These are phyloP conservation scores for Mus minutoides DNA, from an alignment of 2,797 vertebrate species.

Conservation along the genomic window DNA sequence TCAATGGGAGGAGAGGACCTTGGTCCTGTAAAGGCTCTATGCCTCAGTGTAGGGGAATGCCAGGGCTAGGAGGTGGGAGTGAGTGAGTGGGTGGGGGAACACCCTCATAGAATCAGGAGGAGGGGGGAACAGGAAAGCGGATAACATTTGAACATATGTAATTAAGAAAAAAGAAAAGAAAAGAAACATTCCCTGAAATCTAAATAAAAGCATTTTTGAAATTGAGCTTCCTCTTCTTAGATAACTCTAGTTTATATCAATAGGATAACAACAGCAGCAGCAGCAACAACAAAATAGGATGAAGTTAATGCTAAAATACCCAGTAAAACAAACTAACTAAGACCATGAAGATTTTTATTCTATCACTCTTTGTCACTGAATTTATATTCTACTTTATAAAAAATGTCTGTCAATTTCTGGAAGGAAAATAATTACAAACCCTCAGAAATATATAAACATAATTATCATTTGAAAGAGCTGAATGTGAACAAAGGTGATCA, in stretches of 20 bases:
- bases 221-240: neutral
- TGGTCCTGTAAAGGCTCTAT: too few species aligned
- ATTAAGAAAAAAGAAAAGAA: neutral
- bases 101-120: too few species aligned
- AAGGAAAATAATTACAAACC: conserved; percentile 27
- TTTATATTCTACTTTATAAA: conserved; percentile 48
- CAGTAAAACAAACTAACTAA: neutral
- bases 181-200: neutral
- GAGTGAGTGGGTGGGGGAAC: too few species aligned
- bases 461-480: conserved; percentile 51
- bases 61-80: too few species aligned
- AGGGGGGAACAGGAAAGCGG: too few species aligned
- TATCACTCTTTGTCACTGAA: neutral
- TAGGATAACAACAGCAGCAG: neutral
- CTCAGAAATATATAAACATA: conserved; percentile 35
- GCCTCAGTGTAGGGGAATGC: too few species aligned
- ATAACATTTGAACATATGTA: too few species aligned
- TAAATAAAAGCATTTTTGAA: neutral
- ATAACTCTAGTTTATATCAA: neutral
- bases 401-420: neutral
- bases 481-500: neutral
- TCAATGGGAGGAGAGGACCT: too few species aligned
- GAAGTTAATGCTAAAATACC: conserved; percentile 25
- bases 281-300: neutral
- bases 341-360: conserved; percentile 15